phyloP scores from a whole-genome alignment of 2,888 invertebrate species.

The Auanema sp. region DNA sequence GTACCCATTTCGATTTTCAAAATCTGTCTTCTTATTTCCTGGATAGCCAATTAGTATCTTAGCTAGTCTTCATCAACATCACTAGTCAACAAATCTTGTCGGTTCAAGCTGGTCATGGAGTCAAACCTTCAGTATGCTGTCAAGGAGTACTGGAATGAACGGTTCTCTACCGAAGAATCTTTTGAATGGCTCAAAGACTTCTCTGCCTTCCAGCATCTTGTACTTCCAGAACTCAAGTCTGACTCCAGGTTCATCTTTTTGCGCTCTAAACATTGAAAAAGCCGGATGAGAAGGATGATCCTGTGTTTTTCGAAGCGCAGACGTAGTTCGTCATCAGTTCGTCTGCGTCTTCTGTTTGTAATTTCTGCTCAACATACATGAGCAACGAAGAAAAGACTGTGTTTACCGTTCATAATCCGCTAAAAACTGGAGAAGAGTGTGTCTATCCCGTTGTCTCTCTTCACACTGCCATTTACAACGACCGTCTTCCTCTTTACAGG shows the following conservation, averaged over 20 bases:
- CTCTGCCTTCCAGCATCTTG: conserved; percentile 33
- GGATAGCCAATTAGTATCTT: neutral
- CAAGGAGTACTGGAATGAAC: conserved; percentile 49
- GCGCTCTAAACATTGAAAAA: neutral
- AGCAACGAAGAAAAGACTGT: neutral
- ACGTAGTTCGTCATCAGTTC: no score
- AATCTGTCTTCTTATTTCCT: neutral
- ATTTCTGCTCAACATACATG: neutral
- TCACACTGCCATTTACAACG: no score
- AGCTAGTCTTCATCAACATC: neutral
- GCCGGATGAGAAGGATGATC: neutral
- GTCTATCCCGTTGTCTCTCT: neutral
- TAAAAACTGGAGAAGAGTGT: neutral
- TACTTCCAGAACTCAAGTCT: conserved; percentile 29
- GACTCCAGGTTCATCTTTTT: conserved; percentile 27
- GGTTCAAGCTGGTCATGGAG: conserved; percentile 26
- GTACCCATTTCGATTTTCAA: neutral
- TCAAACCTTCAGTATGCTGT: conserved; percentile 41
- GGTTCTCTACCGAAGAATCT: conserved; percentile 45
- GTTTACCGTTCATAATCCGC: neutral
- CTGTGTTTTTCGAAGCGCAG: neutral
- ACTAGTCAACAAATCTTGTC: neutral
- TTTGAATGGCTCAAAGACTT: conserved; percentile 53
- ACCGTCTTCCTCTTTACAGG: conserved; percentile 20
- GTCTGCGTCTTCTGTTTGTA: neutral